Evolutionary conservation across 2,888 invertebrate species (phyloP).

Genomic region (Papilio elwesi): DNA sequence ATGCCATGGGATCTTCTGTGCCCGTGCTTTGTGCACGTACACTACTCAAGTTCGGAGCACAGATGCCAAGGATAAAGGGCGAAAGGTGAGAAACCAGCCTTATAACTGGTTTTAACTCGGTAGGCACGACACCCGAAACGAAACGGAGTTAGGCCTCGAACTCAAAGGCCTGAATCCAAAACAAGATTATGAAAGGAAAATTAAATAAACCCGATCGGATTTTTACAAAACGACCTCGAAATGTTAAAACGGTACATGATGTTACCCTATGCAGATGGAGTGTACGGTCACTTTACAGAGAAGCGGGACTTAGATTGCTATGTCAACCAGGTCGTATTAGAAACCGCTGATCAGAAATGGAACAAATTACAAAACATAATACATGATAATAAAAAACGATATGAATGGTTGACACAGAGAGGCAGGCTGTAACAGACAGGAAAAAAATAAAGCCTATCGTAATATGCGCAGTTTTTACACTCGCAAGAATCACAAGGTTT

Average conservation of each 20-base stretch:
- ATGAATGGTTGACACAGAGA: too few relatives aligned
- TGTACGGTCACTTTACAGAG: constrained; percentile 10
- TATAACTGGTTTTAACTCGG: constrained; percentile 5
- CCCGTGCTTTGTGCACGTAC: not conserved
- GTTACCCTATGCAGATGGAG: not conserved
- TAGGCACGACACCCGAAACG: not conserved
- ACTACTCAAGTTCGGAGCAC: constrained; percentile 12
- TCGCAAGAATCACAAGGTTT: too few relatives aligned
- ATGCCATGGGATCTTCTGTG: constrained; percentile 11
- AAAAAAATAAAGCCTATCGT: too few relatives aligned
- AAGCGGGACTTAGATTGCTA: constrained; percentile 2
- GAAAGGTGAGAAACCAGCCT: constrained; percentile 9
- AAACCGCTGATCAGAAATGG: too few relatives aligned
- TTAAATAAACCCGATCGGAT: constrained; percentile 8
- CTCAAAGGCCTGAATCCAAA: constrained; percentile 5
- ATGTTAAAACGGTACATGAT: constrained; percentile 2
- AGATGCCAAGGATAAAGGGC: constrained; percentile 15
- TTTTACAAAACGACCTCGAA: constrained; percentile 3
- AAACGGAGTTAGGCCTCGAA: constrained; percentile 1
- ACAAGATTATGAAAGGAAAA: constrained; percentile 3
- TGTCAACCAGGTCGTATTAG: too few relatives aligned
- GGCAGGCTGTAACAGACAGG: too few relatives aligned
- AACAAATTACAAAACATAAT: too few relatives aligned
- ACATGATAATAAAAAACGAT: too few relatives aligned
- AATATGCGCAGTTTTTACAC: too few relatives aligned